Evolutionary conservation across 2,113 vertebrate species (phyloP), one percentile per base, ranked within the genome.

Genomic region (Marmota flaviventris): DNA sequence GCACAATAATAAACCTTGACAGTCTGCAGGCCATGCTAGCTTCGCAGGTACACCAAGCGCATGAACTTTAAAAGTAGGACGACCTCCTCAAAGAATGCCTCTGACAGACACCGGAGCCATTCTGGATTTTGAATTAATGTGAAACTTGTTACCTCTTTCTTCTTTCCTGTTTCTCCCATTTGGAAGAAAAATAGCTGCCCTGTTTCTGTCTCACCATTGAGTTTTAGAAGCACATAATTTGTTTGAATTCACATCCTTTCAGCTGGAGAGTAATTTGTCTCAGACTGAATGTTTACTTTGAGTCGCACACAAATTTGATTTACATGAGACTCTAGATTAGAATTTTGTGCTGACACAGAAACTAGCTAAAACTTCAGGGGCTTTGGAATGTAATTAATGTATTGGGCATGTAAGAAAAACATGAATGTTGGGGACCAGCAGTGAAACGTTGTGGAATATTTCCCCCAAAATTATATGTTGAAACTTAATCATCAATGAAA

Each of bases 31-130:
- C 24, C 53, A 4, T 45, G 53, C 6, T 17, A 25, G 22, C 72
- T 63, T 37, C n/a, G 39, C 56, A 63, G 13, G 39, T 10, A 1
- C 8, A 65, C 0, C 1, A 22, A n/a, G 39, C 1, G 11, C 5
- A 17, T 76, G 32, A 77, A 77, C 37, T 48, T 2, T 34, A 61
- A 32, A 76, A 18, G 12, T 13, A 24, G 34, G 20, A 8, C 22
- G 0, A n/a, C 8, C 7, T 61, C 13, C 13, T 61, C 37, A 24
- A 34, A n/a, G 72, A 34, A 17, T 25, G 17, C 53, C 72, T 63
- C 32, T 22, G 10, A 63, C 7, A 9, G 12, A 17, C 29, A 22
- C 18, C 2, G 9, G 8, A 9, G 4, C 42, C 20, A 63, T 58
- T 58, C 56, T 58, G 25, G 9, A 48, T 79, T 65, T 53, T 29